phyloP scores from a whole-genome alignment of 2,797 vertebrate genomes.

The Sebastolobus altivelis region DNA sequence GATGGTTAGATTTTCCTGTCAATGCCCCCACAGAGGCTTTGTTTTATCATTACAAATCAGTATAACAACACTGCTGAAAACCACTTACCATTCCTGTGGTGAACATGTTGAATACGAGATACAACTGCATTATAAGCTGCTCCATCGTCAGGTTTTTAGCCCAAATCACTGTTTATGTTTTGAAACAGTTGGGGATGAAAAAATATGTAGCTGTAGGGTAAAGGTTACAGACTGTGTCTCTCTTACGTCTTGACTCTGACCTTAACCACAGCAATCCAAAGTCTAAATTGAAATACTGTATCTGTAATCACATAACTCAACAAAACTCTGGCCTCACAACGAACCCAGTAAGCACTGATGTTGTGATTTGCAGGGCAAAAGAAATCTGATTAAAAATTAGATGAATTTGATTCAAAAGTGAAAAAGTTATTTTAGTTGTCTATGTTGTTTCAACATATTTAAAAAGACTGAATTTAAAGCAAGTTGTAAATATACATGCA shows the following conservation, averaged over 20 bases:
- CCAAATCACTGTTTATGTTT: constrained; percentile 2
- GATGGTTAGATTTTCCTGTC: constrained; percentile 14
- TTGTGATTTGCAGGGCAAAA: background rate
- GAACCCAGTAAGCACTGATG: background rate
- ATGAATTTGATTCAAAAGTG: background rate
- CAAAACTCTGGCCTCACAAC: background rate
- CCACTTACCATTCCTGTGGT: background rate
- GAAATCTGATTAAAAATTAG: background rate
- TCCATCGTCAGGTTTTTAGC: background rate
- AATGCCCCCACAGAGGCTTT: background rate
- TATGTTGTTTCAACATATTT: background rate
- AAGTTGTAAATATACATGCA: background rate
- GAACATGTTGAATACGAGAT: background rate
- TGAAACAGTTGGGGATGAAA: background rate
- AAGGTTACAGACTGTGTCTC: constrained; percentile 10
- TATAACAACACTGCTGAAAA: constrained; percentile 1
- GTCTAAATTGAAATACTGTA: constrained; percentile 14
- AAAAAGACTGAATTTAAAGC: background rate
- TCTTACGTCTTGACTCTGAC: background rate
- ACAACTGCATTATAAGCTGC: background rate
- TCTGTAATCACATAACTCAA: constrained; percentile 22
- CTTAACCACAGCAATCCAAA: constrained; percentile 3
- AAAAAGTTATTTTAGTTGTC: background rate
- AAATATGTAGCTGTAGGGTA: background rate
- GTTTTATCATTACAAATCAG: constrained; percentile 7